Percentiles rank a stretch among this genome's conserved stretches.
Evolutionary conservation across 92 coral and sea anemone species (phyloP).

Genomic region (Epizoanthus illoricatus): DNA sequence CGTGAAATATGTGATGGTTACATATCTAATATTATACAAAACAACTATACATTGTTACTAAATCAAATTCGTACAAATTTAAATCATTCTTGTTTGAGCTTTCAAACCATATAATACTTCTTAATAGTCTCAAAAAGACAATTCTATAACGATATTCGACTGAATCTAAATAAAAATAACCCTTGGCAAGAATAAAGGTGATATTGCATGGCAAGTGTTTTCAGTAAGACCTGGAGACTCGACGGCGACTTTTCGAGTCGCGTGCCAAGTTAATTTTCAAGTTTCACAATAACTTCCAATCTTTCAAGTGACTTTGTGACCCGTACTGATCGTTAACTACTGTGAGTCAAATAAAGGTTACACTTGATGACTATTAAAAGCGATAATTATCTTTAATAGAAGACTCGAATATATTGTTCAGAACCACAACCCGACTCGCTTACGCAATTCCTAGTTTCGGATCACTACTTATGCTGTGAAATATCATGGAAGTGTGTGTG

Average conservation of each 20-base stretch:
- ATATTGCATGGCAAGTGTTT: slow-evolving; percentile 33
- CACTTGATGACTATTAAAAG: background rate
- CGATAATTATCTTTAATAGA: background rate
- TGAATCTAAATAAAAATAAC: background rate
- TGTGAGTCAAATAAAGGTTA: background rate
- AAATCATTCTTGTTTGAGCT: slow-evolving; percentile 20
- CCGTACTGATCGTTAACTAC: background rate
- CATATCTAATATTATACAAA: background rate
- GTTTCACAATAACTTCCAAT: background rate
- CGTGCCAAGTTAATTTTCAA: background rate
- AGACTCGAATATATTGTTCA: background rate
- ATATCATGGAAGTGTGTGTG: background rate
- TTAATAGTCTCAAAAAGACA: slow-evolving; percentile 9
- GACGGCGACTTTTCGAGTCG: background rate
- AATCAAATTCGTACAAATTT: background rate
- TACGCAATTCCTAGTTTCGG: slow-evolving; percentile 12
- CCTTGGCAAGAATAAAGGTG: background rate
- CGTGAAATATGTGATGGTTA: background rate
- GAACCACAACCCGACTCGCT: background rate
- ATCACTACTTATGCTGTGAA: slow-evolving; percentile 10
- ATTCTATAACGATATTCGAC: background rate
- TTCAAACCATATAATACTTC: background rate
- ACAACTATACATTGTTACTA: background rate
- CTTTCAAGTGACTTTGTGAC: background rate
- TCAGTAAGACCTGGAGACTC: slow-evolving; percentile 8